Evolutionary conservation across 2,797 vertebrate species (phyloP), one percentile per base, ranked within the genome.

Genomic region (Coreius guichenoti): DNA sequence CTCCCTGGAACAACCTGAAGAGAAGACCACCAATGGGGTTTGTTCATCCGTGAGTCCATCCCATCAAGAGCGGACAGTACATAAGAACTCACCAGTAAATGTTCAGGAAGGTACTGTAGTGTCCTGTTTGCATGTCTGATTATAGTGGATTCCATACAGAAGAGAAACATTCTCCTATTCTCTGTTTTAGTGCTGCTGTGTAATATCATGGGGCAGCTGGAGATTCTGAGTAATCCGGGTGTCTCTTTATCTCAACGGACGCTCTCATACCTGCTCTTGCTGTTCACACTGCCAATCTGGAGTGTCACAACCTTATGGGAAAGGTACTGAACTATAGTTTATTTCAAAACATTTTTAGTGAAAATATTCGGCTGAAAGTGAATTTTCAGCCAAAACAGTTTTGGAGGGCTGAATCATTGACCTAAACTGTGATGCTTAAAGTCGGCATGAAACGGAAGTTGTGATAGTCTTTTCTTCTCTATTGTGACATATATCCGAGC

Each of bases 181-280:
- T 90, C 7, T 86, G 0, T 93, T 93, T 89, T 86, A 95, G 94
- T 85, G 54, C 69, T 92, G 58, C 80, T 91, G 72, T 74, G 68
- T 45, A 92, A 91, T 21, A 5, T 89, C 69, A 3, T 92, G 79
- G 61, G 85, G 26, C 90, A 91, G 56, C 36, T 91, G 69, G 91
- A 82, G 67, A 90, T 92, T 77, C 69, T 90, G 65, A 89, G 89
- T 39, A 84, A 91, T 39, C 23, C 84, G 17, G 86, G 49, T 43
- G 56, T 69, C n/a, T 58, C 75, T 23, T 43, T 87, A 29, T 86
- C 87, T 33, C 82, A 54, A 1, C 90, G 54, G 79, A 45, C 89
- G 49, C 63, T 94, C 0, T 92, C 83, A 33, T 89, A 86, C 84
- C 70, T 94, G 58, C 85, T 95, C 36, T 82, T 95, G 0, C 88